Base-by-base conservation (phyloP, 35 echinoderm and acorn worm species). In the Anneissia japonica region DNA sequence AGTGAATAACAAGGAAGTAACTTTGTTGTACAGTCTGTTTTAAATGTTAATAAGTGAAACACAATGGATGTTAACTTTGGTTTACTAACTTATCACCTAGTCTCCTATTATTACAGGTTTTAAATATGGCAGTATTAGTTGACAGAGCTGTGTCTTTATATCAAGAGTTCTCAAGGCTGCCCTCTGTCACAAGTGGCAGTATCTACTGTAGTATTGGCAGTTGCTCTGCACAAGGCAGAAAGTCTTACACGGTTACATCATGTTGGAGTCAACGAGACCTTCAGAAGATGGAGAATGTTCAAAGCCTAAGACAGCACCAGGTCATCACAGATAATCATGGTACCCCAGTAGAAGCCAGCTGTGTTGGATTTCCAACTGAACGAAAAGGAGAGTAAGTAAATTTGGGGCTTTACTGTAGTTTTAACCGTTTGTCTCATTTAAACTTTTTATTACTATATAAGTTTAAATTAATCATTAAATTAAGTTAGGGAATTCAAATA, bases 251-350 rank as follows among this genome's bases (percentile, higher is more conserved):
- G 0, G 46, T 91, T 0, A 83, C 76, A 77, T 85, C 89, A 32
- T 73, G 75, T 0, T 91, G 89, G 89, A 85, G 74, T 39, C 89
- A 91, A 34, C 45, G 72, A n/a, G 89, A 91, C 29, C 41, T 91
- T 40, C 82, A 91, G 51, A 85, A 83, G 45, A 12, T n/a, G 13
- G 76, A 46, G 26, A 85, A 34, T 19, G 29, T 85, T 21, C 79
- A 85, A 72, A 85, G 85, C 46, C 55, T 38, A 16, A 39, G 82
- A 21, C 46, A 77, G 23, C 80, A 86, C 28, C 51, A 64, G 51
- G 21, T 64, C 19, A 64, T 64, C 6, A 64, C 51, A 23, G 21
- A 81, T 39, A 9, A 26, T 40, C 3, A 30, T 6, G 79, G 35
- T 36, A 43, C 4, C 21, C 30, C 11, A 9, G 16, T 38, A 35